These are phyloP conservation scores for Streblospio benedicti DNA, from an alignment of 1,140 invertebrate species.

Conservation along the genomic window DNA sequence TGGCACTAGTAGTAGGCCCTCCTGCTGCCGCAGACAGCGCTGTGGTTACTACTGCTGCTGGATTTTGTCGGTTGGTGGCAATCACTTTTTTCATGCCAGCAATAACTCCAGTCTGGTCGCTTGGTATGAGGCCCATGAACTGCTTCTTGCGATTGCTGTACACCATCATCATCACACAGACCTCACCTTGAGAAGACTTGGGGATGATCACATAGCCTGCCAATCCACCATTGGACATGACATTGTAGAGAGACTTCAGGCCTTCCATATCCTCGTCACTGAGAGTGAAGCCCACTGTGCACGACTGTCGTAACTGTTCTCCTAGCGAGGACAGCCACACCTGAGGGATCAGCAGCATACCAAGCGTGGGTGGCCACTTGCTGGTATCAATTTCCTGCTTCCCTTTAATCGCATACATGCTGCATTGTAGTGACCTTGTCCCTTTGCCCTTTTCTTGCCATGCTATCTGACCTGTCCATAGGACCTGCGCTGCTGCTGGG, in stretches of 20 bases:
- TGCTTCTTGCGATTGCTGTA: conserved; percentile 82
- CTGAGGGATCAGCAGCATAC: conserved; percentile 89
- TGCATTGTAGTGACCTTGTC: too few species aligned
- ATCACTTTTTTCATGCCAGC: conserved; percentile 71
- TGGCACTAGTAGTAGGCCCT: too few species aligned
- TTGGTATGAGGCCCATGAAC: conserved; percentile 88
- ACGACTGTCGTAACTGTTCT: conserved; percentile 56
- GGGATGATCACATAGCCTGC: conserved; percentile 82
- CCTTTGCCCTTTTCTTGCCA: too few species aligned
- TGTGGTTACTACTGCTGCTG: too few species aligned
- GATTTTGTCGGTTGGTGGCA: too few species aligned
- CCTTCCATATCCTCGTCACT: conserved; percentile 62
- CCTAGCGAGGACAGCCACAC: conserved; percentile 61
- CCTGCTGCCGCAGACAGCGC: too few species aligned
- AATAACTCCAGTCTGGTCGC: conserved; percentile 79
- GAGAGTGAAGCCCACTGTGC: conserved; percentile 72
- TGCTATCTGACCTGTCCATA: too few species aligned
- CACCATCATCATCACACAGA: conserved; percentile 81
- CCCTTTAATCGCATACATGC: too few species aligned
- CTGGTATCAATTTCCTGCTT: too few species aligned
- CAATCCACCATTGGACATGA: conserved; percentile 86
- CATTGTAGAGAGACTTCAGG: conserved; percentile 71
- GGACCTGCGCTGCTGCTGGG: too few species aligned
- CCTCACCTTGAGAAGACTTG: conserved; percentile 62
- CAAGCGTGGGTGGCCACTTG: conserved; percentile 82